phyloP scores from a whole-genome alignment of 2,888 invertebrate species.

The Sisyra nigra region DNA sequence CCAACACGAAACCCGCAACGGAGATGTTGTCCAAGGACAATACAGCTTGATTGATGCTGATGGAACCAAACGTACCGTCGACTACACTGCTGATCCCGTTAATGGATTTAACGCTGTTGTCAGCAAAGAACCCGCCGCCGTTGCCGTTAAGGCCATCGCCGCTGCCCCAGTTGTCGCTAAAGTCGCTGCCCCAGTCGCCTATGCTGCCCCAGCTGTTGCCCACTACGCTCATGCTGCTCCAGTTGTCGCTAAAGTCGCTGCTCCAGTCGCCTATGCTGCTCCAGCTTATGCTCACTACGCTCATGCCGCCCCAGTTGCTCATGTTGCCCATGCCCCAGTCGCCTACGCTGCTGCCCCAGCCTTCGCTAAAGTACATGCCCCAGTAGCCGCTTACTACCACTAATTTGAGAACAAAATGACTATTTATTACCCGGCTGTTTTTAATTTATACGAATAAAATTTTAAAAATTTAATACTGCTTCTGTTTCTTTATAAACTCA shows the following conservation, averaged over 20 bases:
- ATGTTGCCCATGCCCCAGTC: slow-evolving; percentile 17
- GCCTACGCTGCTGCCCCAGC: slow-evolving; percentile 16
- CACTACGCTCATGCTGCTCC: slow-evolving; percentile 6
- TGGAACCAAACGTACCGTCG: slow-evolving; percentile 29
- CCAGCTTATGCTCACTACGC: slow-evolving; percentile 10
- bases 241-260: slow-evolving; percentile 7
- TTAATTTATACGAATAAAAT: slow-evolving; percentile 2
- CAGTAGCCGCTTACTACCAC: slow-evolving; percentile 4
- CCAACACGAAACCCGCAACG: slow-evolving; percentile 29
- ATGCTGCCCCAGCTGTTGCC: slow-evolving; percentile 5
- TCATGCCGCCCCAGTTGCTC: slow-evolving; percentile 15
- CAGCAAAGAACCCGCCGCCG: slow-evolving; percentile 16
- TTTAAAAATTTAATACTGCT: not conserved
- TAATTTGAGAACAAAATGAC: slow-evolving; percentile 7
- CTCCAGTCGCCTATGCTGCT: slow-evolving; percentile 8
- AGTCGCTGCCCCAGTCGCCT: slow-evolving; percentile 7
- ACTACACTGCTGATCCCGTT: slow-evolving; percentile 31
- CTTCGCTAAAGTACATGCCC: slow-evolving; percentile 9
- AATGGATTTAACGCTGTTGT: slow-evolving; percentile 34
- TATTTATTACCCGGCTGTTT: not conserved
- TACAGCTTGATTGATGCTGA: slow-evolving; percentile 31
- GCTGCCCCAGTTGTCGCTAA: slow-evolving; percentile 10
- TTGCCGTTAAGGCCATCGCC: slow-evolving; percentile 24
- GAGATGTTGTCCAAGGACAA: slow-evolving; percentile 30
- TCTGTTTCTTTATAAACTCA: not conserved